Base-by-base conservation (phyloP, 2,888 invertebrate genomes). In the Cryptophagus acutangulus region DNA sequence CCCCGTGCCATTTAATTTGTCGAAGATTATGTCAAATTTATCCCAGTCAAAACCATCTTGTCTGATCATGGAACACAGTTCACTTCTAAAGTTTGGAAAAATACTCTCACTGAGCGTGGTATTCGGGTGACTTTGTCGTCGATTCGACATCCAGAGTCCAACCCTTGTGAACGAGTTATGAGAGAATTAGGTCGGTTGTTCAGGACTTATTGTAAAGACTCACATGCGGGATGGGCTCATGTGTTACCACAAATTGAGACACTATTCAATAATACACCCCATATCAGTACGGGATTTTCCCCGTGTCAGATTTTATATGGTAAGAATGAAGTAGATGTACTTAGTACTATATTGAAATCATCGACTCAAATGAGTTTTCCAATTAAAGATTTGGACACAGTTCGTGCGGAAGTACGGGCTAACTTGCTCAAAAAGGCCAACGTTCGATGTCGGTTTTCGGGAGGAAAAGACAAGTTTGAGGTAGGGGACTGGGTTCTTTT, bases 61-160 rank as follows among this genome's bases (percentile, higher is more conserved):
- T 36, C 25, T 10, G 52, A 51, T 30, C 49, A 53, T 25, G 55
- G 55, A 5, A 35, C 42, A 9, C 55, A 57, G 33, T 57, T 58
- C 34, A 46, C 51, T 1, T 45, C 48, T 1, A 31, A 38, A 12
- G 28, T 18, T 5, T 57, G 57, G 55, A 17, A 30, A 12, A 17
- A 38, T 3, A 9, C 17, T n/a, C 8, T 45, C 18, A 15, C 14
- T 9, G 12, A 29, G 9, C 5, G 17, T 14, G 33, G 31, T 18
- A 38, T 40, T 6, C n/a, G 6, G 1, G 18, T 25, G 2, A 33
- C 36, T 2, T 33, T 31, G 29, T 40, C 42, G 5, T 42, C 42
- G 6, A 38, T 46, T 9, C 31, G 46, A 2, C 42, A 49, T 36
- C 45, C 49, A 4, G 33, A 30, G 17, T 41, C 41, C 12, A 48